phyloP scores from a whole-genome alignment of 2,113 vertebrate species.

The Trichechus manatus region DNA sequence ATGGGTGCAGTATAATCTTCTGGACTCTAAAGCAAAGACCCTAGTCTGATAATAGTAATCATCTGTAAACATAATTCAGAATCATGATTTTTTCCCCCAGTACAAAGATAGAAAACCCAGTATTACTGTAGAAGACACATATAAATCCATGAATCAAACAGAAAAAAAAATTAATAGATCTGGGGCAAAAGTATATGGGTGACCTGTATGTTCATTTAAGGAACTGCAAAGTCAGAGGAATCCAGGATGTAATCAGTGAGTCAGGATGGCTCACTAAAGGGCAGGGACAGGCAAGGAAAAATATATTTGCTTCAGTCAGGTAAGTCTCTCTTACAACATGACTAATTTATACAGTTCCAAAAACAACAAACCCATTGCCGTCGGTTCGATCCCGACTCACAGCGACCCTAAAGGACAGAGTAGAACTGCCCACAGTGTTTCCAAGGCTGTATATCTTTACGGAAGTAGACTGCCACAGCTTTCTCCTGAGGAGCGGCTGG shows the following conservation, averaged over 20 bases:
- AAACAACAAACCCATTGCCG: too few species aligned
- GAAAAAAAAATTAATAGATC: neutral
- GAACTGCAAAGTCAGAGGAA: slow-evolving; percentile 70
- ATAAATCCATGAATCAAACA: slow-evolving; percentile 54
- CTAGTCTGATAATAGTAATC: neutral
- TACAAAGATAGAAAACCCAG: slow-evolving; percentile 27
- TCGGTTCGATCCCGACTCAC: too few species aligned
- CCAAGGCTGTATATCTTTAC: too few species aligned
- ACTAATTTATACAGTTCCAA: neutral
- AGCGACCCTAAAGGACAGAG: too few species aligned
- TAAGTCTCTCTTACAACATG: slow-evolving; percentile 30
- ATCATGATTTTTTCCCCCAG: neutral
- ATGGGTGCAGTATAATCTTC: neutral
- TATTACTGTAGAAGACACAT: neutral
- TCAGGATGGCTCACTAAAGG: slow-evolving; percentile 71
- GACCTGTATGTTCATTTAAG: slow-evolving; percentile 47
- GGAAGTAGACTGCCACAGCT: too few species aligned
- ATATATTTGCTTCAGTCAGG: neutral
- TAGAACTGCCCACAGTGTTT: too few species aligned
- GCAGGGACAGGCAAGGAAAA: neutral
- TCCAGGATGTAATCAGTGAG: slow-evolving; percentile 63
- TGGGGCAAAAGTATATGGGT: slow-evolving; percentile 52
- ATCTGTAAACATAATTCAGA: slow-evolving; percentile 7
- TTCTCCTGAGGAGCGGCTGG: too few species aligned
- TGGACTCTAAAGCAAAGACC: slow-evolving; percentile 18